Conservation (phyloP, 2,888 invertebrate species). For the Hypena proboscidalis region DNA sequence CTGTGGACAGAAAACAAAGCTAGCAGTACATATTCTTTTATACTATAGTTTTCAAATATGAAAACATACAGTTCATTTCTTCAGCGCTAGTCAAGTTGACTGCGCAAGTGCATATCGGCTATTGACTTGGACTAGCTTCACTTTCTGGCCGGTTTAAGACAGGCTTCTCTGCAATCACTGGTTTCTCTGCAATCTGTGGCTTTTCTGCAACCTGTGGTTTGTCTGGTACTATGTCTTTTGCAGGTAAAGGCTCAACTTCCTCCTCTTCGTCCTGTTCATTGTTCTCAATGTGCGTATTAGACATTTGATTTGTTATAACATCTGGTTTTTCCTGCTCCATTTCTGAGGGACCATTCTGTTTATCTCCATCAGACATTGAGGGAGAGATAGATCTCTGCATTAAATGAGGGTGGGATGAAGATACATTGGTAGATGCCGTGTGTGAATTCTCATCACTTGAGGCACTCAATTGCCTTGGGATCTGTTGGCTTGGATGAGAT, state of each 20-base stretch:
- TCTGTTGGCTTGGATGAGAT: slow-evolving; percentile 79
- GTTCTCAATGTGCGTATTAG: slow-evolving; percentile 67
- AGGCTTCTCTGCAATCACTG: slow-evolving; percentile 67
- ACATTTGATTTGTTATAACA: slow-evolving; percentile 64
- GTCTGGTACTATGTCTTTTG: slow-evolving; percentile 45
- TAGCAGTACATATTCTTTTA: slow-evolving; percentile 48
- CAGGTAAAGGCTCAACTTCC: slow-evolving; percentile 40
- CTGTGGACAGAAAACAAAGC: slow-evolving; percentile 37
- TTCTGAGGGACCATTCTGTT: slow-evolving; percentile 73
- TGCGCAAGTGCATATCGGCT: slow-evolving; percentile 69
- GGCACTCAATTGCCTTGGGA: slow-evolving; percentile 69
- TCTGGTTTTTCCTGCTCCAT: slow-evolving; percentile 77
- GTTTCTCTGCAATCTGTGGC: slow-evolving; percentile 60
- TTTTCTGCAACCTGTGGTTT: slow-evolving; percentile 57
- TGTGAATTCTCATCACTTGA: slow-evolving; percentile 75
- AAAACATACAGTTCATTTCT: slow-evolving; percentile 74
- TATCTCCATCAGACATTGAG: slow-evolving; percentile 63
- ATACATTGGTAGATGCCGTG: slow-evolving; percentile 50
- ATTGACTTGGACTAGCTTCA: slow-evolving; percentile 74
- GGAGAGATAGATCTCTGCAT: slow-evolving; percentile 74
- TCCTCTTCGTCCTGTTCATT: slow-evolving; percentile 44
- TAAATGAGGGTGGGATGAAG: slow-evolving; percentile 65
- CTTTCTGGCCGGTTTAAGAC: slow-evolving; percentile 63
- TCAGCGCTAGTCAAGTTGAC: slow-evolving; percentile 56
- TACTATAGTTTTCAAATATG: slow-evolving; percentile 74